A percentile compares a stretch with the other conserved stretches of the same genome.
These are phyloP conservation scores for Penaeus indicus DNA, from an alignment of 1,140 invertebrate genomes.

Conservation along the genomic window DNA sequence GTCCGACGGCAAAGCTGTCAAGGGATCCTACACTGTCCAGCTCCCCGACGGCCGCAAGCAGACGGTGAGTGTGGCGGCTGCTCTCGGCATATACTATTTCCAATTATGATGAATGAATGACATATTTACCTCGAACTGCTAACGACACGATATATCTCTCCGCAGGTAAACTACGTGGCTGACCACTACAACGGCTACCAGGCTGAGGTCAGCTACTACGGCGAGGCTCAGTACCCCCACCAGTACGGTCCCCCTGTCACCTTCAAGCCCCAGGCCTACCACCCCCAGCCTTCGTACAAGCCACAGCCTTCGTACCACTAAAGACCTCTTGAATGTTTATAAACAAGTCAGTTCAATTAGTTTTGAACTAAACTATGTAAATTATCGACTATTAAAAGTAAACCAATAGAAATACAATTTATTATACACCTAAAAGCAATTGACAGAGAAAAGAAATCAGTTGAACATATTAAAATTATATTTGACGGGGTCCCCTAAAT, in stretches of 20 bases:
- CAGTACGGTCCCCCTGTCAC: constrained; percentile 49
- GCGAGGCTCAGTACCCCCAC: constrained; percentile 61
- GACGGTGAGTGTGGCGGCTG: constrained; percentile 71
- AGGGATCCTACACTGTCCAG: constrained; percentile 68
- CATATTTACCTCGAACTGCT: not conserved
- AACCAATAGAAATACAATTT: too few species aligned
- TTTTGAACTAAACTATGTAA: not conserved
- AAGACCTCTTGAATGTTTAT: not conserved
- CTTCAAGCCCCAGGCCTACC: constrained; percentile 57
- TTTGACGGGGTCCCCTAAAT: too few species aligned
- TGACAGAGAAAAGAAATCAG: too few species aligned
- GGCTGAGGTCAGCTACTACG: constrained; percentile 60
- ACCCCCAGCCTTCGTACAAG: not conserved
- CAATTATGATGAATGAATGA: not conserved
- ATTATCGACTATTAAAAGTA: not conserved
- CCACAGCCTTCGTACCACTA: constrained; percentile 35
- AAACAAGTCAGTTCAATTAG: too few species aligned
- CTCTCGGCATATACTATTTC: not conserved
- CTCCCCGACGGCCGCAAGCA: constrained; percentile 68
- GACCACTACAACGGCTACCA: too few species aligned
- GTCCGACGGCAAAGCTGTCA: constrained; percentile 68
- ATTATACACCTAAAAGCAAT: too few species aligned
- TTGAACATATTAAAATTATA: too few species aligned
- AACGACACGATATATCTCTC: too few species aligned
- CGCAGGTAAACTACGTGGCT: constrained; percentile 62